phyloP scores from a whole-genome alignment of 2,113 vertebrate genomes.

The Mobula birostris region DNA sequence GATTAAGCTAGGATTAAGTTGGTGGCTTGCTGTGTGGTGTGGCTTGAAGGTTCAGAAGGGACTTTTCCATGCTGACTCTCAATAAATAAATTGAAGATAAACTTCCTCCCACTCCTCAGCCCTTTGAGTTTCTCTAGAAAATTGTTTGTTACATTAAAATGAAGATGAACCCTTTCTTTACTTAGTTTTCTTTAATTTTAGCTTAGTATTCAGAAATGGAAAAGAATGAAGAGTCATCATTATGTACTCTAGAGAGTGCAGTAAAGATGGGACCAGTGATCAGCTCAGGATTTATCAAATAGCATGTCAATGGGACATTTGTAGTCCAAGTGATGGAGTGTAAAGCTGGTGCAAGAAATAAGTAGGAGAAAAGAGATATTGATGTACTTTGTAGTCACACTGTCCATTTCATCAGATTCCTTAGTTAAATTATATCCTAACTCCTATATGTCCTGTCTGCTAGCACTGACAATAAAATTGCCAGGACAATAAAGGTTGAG shows the following conservation, averaged over 20 bases:
- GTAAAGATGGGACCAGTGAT: neutral
- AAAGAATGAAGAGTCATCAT: neutral
- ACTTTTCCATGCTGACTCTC: too few species aligned
- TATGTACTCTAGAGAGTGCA: neutral
- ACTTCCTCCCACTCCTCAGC: too few species aligned
- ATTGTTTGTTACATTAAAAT: too few species aligned
- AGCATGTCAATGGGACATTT: neutral
- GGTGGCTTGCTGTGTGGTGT: too few species aligned
- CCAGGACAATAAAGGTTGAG: neutral
- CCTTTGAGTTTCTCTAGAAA: too few species aligned
- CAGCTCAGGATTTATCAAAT: neutral
- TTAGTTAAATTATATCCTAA: neutral
- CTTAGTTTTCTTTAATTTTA: neutral
- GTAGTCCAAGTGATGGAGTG: neutral
- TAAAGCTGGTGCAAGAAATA: neutral
- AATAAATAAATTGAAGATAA: too few species aligned
- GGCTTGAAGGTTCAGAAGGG: too few species aligned
- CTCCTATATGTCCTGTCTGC: neutral
- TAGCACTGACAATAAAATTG: neutral
- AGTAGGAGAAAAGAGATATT: neutral
- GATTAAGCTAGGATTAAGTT: too few species aligned
- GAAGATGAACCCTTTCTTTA: neutral
- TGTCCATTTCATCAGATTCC: neutral
- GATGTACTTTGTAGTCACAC: neutral
- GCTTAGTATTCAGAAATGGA: neutral